phyloP scores from a whole-genome alignment of 2,888 invertebrate species.

The Folsomia candida region DNA sequence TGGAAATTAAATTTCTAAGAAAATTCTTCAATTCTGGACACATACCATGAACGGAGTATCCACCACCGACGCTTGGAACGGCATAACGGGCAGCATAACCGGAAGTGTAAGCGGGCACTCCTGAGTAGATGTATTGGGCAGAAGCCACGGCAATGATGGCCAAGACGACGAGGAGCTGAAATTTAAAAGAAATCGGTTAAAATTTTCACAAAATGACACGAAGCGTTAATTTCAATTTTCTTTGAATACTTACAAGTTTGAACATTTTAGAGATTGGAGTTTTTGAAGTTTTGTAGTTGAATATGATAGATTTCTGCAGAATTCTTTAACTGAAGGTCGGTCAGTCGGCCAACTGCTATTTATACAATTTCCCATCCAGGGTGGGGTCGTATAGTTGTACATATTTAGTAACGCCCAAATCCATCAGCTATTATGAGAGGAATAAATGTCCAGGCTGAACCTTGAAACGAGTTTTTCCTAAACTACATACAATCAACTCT shows the following conservation, averaged over 20 bases:
- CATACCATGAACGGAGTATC: neutral
- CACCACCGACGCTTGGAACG: neutral
- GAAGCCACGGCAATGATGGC: neutral
- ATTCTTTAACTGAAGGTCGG: no score
- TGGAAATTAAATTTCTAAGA: no score
- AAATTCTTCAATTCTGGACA: neutral
- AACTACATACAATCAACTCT: no score
- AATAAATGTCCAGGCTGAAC: neutral
- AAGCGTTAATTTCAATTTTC: neutral
- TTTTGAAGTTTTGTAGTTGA: neutral
- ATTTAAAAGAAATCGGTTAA: neutral
- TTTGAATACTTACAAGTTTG: neutral
- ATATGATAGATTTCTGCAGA: no score
- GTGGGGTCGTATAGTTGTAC: no score
- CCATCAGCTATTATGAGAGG: neutral
- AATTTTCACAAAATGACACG: neutral
- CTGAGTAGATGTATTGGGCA: neutral
- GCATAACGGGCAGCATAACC: neutral
- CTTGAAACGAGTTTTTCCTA: neutral
- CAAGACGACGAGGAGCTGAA: neutral
- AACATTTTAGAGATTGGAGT: neutral
- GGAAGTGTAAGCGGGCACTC: neutral
- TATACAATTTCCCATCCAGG: neutral
- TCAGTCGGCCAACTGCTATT: neutral
- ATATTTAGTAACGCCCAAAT: neutral